These are phyloP conservation scores for Parnassius smintheus DNA, from an alignment of 2,888 invertebrate species.

Conservation along the genomic window DNA sequence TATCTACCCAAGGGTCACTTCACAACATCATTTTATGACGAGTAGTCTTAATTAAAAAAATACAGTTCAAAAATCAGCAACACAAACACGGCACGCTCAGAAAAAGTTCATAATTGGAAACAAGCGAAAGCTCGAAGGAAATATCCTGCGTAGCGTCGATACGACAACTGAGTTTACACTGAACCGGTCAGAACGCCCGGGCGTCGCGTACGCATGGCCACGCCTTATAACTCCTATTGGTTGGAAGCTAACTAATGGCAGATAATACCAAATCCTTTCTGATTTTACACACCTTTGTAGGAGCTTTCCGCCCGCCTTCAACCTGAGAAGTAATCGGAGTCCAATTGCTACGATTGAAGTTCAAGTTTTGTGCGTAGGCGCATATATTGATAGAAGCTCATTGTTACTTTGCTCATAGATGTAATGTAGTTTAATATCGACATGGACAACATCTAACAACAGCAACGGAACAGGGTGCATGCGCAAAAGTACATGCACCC, in stretches of 20 bases:
- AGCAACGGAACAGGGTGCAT: no score
- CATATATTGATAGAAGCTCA: constrained; percentile 51
- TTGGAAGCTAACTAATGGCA: constrained; percentile 53
- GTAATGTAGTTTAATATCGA: constrained; percentile 6
- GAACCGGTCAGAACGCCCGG: constrained; percentile 49
- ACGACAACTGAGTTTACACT: constrained; percentile 73
- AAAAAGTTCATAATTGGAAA: constrained; percentile 65
- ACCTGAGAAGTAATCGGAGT: constrained; percentile 60
- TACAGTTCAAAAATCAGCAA: constrained; percentile 37
- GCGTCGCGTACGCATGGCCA: constrained; percentile 72
- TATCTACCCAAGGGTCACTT: constrained; percentile 53
- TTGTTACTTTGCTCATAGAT: constrained; percentile 34
- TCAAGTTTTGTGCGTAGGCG: constrained; percentile 63
- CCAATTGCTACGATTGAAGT: constrained; percentile 55
- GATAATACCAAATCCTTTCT: constrained; percentile 56
- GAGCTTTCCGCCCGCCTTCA: constrained; percentile 71
- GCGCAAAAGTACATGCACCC: no score
- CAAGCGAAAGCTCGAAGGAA: constrained; percentile 36
- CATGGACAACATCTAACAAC: neutral
- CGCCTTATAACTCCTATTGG: constrained; percentile 64
- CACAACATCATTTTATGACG: constrained; percentile 56
- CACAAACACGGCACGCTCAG: constrained; percentile 43
- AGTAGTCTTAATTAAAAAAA: constrained; percentile 33
- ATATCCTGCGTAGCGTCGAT: constrained; percentile 50
- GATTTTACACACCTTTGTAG: constrained; percentile 50